phyloP scores from a whole-genome alignment of 2,797 vertebrate genomes.

The Avahi laniger region DNA sequence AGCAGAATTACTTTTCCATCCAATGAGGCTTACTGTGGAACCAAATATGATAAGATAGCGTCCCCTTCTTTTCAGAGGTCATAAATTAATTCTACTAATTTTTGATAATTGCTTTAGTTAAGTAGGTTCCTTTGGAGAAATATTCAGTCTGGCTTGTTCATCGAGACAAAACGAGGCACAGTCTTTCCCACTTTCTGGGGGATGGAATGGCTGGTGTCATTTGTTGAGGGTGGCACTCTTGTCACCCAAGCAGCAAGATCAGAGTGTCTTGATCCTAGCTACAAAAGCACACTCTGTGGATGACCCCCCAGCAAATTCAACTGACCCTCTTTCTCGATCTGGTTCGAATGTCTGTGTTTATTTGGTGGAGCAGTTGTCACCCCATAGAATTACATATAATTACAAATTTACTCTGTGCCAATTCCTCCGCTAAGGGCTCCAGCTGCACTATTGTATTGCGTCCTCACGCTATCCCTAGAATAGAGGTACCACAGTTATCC shows the following conservation, averaged over 20 bases:
- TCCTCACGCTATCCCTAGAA: background rate
- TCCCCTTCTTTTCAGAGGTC: background rate
- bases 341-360: conserved; percentile 54
- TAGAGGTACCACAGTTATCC: background rate
- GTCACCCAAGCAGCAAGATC: background rate
- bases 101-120: background rate
- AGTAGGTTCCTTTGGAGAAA: background rate
- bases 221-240: background rate
- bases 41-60: background rate
- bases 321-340: background rate
- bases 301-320: background rate
- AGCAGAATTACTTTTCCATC: background rate
- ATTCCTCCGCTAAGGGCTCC: background rate
- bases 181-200: background rate
- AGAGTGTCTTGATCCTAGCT: background rate
- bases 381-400: conserved; percentile 49
- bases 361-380: conserved; percentile 8
- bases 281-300: background rate
- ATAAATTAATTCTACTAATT: conserved; percentile 7
- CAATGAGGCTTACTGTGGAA: background rate
- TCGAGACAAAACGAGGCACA: background rate
- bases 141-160: background rate
- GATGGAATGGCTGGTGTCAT: background rate
- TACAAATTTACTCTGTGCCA: conserved; percentile 12
- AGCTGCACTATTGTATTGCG: background rate